Evolutionary conservation across 2,797 vertebrate genomes (phyloP).

Genomic region (Phrynocephalus guinanensis): DNA sequence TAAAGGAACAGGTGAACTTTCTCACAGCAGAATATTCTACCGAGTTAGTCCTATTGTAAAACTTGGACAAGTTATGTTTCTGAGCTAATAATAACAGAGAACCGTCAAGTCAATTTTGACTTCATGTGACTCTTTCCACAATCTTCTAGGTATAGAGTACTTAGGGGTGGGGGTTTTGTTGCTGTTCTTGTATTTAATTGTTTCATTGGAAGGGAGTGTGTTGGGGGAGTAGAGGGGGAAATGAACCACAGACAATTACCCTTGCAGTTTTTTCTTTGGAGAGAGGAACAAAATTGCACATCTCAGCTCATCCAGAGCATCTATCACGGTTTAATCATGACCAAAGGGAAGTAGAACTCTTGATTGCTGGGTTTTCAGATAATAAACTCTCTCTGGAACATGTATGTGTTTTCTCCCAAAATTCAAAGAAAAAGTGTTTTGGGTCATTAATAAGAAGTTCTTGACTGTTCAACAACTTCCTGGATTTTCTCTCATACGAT

Average conservation of each 20-base stretch:
- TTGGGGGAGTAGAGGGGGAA: not conserved
- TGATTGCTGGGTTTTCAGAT: not conserved
- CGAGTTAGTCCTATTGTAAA: not conserved
- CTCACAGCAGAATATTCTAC: not conserved
- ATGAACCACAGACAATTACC: not conserved
- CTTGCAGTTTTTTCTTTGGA: constrained; percentile 28
- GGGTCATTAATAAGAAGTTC: not conserved
- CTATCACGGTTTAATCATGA: not conserved
- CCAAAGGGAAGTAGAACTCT: rapidly evolving
- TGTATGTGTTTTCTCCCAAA: too few species aligned
- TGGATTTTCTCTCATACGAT: not conserved
- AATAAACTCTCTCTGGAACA: not conserved
- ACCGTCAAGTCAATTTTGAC: too few species aligned
- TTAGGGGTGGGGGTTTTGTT: constrained; percentile 49
- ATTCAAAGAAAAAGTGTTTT: not conserved
- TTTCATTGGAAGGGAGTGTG: constrained; percentile 32
- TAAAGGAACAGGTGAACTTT: not conserved
- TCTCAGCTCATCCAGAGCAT: constrained; percentile 33
- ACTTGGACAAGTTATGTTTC: not conserved
- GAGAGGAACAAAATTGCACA: not conserved
- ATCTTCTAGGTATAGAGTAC: too few species aligned
- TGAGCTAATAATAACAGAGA: too few species aligned
- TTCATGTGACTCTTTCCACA: too few species aligned
- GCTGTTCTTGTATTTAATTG: constrained; percentile 69
- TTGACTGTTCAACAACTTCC: not conserved